Evolutionary conservation across 2,888 invertebrate genomes (phyloP).

Genomic region (Apotomis turbidana): DNA sequence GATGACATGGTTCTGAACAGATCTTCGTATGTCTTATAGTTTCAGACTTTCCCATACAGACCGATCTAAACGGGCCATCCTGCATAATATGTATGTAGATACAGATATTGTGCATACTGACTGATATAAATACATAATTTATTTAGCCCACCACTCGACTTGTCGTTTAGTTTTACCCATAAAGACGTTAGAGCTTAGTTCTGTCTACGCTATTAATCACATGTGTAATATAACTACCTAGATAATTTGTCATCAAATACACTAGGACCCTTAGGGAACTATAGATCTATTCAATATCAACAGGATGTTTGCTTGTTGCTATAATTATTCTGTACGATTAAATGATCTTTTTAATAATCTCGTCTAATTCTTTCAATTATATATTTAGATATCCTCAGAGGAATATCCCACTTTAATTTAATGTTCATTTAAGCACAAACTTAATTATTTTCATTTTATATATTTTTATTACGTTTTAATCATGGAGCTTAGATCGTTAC

Average conservation of each 20-base stretch:
- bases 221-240: constrained; percentile 24
- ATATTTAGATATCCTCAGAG: constrained; percentile 21
- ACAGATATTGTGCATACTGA: too few relatives aligned
- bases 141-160: not conserved
- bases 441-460: constrained; percentile 21
- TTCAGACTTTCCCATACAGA: too few relatives aligned
- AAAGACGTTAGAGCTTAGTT: constrained; percentile 10
- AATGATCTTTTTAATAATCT: constrained; percentile 35
- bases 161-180: not conserved
- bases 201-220: constrained; percentile 23
- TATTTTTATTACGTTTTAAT: too few relatives aligned
- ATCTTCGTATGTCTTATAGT: too few relatives aligned
- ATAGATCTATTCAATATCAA: constrained; percentile 31
- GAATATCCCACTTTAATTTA: constrained; percentile 17
- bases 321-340: constrained; percentile 38
- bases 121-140: too few relatives aligned
- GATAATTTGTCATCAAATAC: constrained; percentile 35
- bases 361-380: constrained; percentile 27
- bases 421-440: constrained; percentile 56
- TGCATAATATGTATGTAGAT: not conserved
- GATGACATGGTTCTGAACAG: too few relatives aligned
- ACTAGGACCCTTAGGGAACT: constrained; percentile 33
- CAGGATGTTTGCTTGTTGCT: constrained; percentile 35
- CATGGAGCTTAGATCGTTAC: too few relatives aligned
- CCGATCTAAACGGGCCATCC: too few relatives aligned